Evolutionary conservation across 2,113 vertebrate genomes (phyloP).

Genomic region (Nipponia nippon): DNA sequence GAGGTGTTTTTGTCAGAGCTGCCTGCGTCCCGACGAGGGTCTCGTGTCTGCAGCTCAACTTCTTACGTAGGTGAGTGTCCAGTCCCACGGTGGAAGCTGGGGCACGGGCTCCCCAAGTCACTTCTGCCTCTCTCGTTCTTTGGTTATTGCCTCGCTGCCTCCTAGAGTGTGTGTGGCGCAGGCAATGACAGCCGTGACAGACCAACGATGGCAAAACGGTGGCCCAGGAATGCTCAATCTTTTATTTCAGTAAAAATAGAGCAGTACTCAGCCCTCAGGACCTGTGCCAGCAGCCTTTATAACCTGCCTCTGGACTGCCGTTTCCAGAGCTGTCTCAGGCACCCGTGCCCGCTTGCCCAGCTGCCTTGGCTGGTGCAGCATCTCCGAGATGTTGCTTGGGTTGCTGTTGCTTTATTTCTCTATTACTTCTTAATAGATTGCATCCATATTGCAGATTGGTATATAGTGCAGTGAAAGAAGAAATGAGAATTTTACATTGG

Average conservation of each 20-base stretch:
- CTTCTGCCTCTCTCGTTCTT: neutral
- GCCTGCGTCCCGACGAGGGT: neutral
- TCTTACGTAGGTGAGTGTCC: neutral
- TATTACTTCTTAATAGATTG: neutral
- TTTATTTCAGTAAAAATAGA: neutral
- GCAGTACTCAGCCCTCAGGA: neutral
- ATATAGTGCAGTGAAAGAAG: neutral
- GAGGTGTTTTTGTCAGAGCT: neutral
- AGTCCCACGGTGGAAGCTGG: neutral
- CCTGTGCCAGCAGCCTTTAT: rapidly evolving
- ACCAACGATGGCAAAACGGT: neutral
- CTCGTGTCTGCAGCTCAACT: neutral
- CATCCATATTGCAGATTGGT: neutral
- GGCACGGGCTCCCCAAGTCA: rapidly evolving
- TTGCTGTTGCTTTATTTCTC: neutral
- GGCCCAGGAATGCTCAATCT: neutral
- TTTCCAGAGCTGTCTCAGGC: neutral
- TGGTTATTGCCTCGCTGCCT: rapidly evolving
- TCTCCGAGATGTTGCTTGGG: neutral
- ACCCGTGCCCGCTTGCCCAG: rapidly evolving
- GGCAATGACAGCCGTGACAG: neutral
- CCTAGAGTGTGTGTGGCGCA: neutral
- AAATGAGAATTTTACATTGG: neutral
- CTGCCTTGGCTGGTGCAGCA: neutral
- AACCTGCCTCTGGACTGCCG: neutral